Base-by-base conservation (phyloP, 1,140 invertebrate species). In the Drosophila varians region DNA sequence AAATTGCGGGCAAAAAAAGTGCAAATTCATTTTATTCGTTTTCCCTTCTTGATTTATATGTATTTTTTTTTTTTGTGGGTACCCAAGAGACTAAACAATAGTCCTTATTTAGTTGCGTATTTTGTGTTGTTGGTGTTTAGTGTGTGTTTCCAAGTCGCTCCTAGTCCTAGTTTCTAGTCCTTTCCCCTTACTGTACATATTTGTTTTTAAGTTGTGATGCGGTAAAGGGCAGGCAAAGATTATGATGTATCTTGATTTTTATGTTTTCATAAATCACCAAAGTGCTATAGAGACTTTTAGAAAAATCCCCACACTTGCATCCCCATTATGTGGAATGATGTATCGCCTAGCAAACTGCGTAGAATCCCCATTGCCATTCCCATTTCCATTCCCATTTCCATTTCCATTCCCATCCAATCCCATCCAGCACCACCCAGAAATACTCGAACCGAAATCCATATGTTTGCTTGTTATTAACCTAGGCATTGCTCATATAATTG, bases 1-100 rank as follows among this genome's bases (percentile, higher is more conserved):
- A 68, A 80, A 87, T 62, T 87, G 80, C 82, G 76, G 69, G 45
- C n/a, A 64, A 86, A 86, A 86, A 68, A 74, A 86, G 80, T 77
- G 80, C 80, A 86, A 86, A 87, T 70, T 80, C 75, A 70, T 80
- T 77, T 64, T 53, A 40, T 64, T 21, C 5, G 21, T 25, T 52
- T 26, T 11, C 49, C 38, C 21, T 21, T 21, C 21, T 21, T n/a
- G n/a, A n/a, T n/a, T n/a, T n/a, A n/a, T n/a, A n/a, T n/a, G n/a
- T n/a, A 21, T 42, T 16, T 57, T 64, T 49, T 3, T 11, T 6
- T 46, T 3, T 11, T 6, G 34, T 31, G 25, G 38, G n/a, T 21
- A 42, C 12, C 43, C 43, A 21, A 12, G 48, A 56, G 56, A 54
- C 52, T 11, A 48, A 42, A 46, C 4, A 36, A 26, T 47, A 57